Conservation (phyloP, 2,113 vertebrate genomes). For the Edolisoma coerulescens region DNA sequence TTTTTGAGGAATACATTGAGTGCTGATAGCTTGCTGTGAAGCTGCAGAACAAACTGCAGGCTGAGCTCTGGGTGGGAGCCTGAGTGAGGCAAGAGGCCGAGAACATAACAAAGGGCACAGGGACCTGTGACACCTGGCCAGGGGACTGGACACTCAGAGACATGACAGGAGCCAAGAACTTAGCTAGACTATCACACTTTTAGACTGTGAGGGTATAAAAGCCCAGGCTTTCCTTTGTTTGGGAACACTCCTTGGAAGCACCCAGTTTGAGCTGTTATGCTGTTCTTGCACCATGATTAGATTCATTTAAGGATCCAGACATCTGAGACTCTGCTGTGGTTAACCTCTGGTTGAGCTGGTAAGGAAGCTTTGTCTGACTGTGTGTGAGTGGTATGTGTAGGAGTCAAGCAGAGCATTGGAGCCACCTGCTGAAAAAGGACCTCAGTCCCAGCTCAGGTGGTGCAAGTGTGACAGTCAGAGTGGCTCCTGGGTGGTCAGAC, state of each 20-base stretch:
- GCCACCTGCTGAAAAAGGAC: neutral
- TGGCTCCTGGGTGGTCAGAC: neutral
- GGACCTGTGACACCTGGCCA: no score
- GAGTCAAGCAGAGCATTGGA: neutral
- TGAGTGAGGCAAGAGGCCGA: rapidly evolving
- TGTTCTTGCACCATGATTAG: neutral
- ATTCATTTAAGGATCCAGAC: neutral
- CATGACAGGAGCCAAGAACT: neutral
- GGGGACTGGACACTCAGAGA: neutral
- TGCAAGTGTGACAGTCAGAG: neutral
- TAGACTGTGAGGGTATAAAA: neutral
- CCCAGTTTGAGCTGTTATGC: neutral
- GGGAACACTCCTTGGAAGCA: neutral
- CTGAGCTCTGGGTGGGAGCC: neutral
- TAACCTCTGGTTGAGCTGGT: neutral
- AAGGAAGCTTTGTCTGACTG: neutral
- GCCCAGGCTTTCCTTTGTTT: neutral
- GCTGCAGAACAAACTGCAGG: neutral
- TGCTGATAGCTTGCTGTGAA: neutral
- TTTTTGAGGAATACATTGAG: neutral
- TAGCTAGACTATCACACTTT: neutral
- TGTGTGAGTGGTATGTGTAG: no score
- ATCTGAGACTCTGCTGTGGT: neutral
- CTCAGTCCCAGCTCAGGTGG: neutral
- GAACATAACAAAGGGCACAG: neutral